Percentiles rank a stretch among this genome's conserved stretches.
phyloP scores from a whole-genome alignment of 2,113 vertebrate genomes.

The Cygnus atratus region DNA sequence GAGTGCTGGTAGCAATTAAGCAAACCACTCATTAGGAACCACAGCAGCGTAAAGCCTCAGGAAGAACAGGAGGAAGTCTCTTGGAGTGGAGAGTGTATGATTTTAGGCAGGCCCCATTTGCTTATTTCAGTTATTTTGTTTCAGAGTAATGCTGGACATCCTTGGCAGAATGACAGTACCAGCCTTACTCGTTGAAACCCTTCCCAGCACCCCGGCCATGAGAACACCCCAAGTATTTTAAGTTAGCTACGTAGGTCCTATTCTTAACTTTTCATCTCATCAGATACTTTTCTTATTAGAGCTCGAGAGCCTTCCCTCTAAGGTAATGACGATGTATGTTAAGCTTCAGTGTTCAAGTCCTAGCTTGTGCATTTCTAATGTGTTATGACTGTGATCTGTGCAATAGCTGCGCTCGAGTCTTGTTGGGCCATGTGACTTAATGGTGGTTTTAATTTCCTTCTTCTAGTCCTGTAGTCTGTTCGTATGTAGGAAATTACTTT shows the following conservation, averaged over 20 bases:
- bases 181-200: not conserved
- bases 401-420: constrained; percentile 33
- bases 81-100: not conserved
- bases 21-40: not conserved
- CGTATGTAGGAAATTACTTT: constrained; percentile 73
- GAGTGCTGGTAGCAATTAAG: not conserved
- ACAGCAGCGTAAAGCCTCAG: not conserved
- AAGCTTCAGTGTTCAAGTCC: constrained; percentile 8
- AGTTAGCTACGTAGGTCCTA: constrained; percentile 47
- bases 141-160: not conserved
- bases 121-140: not conserved
- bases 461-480: constrained; percentile 26
- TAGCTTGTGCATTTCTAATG: constrained; percentile 45
- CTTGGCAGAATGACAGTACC: constrained; percentile 27
- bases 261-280: constrained; percentile 66
- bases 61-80: not conserved
- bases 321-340: constrained; percentile 50
- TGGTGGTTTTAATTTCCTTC: constrained; percentile 72
- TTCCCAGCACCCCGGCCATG: not conserved
- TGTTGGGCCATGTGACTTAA: constrained; percentile 62
- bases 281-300: constrained; percentile 68
- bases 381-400: constrained; percentile 42
- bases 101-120: not conserved
- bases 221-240: constrained; percentile 58
- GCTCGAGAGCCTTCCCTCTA: constrained; percentile 44